Evolutionary conservation across 2,888 invertebrate genomes (phyloP).

Genomic region (Pristionchus japonicus): DNA sequence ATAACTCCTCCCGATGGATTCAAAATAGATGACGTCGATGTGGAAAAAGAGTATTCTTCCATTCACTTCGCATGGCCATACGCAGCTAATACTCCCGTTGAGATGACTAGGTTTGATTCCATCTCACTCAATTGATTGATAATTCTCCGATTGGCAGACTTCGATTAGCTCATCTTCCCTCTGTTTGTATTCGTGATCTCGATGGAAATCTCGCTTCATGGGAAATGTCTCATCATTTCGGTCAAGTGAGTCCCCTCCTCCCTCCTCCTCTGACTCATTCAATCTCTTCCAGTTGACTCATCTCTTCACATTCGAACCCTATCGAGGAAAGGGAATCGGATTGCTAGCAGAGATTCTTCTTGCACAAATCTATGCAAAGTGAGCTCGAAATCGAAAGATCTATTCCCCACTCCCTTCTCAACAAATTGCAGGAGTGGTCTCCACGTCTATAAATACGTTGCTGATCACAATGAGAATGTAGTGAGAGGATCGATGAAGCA

Average conservation of each 20-base stretch:
- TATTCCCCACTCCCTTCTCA: neutral
- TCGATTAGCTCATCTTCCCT: neutral
- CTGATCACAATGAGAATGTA: neutral
- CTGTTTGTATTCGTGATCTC: neutral
- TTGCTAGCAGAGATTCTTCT: conserved; percentile 16
- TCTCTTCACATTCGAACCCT: conserved; percentile 8
- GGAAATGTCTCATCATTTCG: neutral
- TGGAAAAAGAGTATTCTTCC: neutral
- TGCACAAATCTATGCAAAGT: conserved; percentile 10
- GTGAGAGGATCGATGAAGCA: neutral
- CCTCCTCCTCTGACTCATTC: neutral
- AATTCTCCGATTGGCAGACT: neutral
- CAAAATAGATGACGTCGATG: neutral
- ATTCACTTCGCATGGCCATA: conserved; percentile 35
- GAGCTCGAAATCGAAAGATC: neutral
- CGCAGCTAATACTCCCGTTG: neutral
- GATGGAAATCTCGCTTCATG: neutral
- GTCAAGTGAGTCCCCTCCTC: neutral
- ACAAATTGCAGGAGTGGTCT: neutral
- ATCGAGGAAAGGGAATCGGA: conserved; percentile 23
- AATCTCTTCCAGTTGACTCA: neutral
- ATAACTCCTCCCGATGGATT: conserved; percentile 12
- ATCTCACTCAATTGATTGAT: neutral
- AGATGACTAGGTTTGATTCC: neutral
- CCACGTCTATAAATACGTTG: neutral